A percentile compares a stretch with the other conserved stretches of the same genome.
Conservation (phyloP, 2,888 invertebrate genomes). For the Lycocerus yunnanus region DNA sequence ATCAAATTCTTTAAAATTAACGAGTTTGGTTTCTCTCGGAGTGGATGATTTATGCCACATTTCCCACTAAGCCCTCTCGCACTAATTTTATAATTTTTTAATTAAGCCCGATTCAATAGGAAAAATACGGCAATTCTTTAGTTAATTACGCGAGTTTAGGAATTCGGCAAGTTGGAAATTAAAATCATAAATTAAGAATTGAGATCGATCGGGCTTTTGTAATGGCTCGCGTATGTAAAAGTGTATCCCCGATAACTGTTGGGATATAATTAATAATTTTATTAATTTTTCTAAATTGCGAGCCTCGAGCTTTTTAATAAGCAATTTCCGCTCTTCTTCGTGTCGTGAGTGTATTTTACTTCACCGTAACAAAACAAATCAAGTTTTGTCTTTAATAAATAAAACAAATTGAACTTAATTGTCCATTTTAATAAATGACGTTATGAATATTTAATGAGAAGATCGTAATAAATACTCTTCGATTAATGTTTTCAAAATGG, state of each 20-base stretch:
- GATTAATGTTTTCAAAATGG: slow-evolving; percentile 2
- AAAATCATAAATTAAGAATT: slow-evolving; percentile 29
- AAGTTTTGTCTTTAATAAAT: background rate
- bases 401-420: slow-evolving; percentile 5
- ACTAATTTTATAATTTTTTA: background rate
- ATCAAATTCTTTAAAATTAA: background rate
- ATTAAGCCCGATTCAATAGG: background rate
- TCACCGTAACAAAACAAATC: background rate
- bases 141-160: slow-evolving; percentile 27
- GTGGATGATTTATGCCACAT: background rate
- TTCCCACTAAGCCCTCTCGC: background rate
- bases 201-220: slow-evolving; percentile 8
- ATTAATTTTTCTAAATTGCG: slow-evolving; percentile 8
- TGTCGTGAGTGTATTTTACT: background rate
- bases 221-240: slow-evolving; percentile 7
- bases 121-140: slow-evolving; percentile 24
- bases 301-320: background rate
- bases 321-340: background rate
- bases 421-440: background rate
- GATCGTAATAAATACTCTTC: slow-evolving; percentile 13
- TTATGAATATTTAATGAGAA: slow-evolving; percentile 14
- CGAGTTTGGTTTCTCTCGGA: background rate
- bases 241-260: background rate
- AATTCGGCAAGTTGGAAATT: slow-evolving; percentile 27
- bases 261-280: slow-evolving; percentile 3